phyloP scores from a whole-genome alignment of 2,113 vertebrate genomes.

The Podilymbus podiceps region DNA sequence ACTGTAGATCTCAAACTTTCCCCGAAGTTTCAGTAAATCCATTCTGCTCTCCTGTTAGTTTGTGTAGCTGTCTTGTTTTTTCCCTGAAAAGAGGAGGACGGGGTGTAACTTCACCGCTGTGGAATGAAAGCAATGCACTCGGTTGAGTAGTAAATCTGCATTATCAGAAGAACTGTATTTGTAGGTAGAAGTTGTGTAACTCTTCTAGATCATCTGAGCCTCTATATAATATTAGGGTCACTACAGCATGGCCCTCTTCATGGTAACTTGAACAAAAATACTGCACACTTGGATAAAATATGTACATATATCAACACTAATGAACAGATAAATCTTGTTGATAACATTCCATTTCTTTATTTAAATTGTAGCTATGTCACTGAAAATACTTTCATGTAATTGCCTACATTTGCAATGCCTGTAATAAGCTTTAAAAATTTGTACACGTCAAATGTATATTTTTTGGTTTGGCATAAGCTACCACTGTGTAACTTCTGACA shows the following conservation, averaged over 20 bases:
- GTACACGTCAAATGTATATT: conserved; percentile 72
- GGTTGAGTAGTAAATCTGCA: neutral
- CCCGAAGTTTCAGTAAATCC: conserved; percentile 37
- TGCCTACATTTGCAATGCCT: conserved; percentile 51
- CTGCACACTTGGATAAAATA: neutral
- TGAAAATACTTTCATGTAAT: conserved; percentile 27
- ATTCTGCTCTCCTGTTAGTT: neutral
- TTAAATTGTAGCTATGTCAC: conserved; percentile 34
- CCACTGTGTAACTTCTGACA: conserved; percentile 44
- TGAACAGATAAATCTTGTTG: conserved; percentile 14
- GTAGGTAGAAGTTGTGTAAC: neutral
- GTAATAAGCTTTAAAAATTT: conserved; percentile 72
- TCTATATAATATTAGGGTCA: neutral
- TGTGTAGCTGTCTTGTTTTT: neutral
- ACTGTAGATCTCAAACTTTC: conserved; percentile 13
- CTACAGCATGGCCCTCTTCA: neutral
- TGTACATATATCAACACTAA: neutral
- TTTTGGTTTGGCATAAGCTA: conserved; percentile 74
- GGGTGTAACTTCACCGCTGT: neutral
- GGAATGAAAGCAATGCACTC: neutral
- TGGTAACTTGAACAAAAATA: neutral
- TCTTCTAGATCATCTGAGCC: conserved; percentile 10
- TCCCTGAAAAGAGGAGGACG: neutral
- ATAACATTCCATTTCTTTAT: conserved; percentile 13
- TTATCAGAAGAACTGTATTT: neutral